phyloP scores from a whole-genome alignment of 2,113 vertebrate genomes.

The Sterna hirundo region DNA sequence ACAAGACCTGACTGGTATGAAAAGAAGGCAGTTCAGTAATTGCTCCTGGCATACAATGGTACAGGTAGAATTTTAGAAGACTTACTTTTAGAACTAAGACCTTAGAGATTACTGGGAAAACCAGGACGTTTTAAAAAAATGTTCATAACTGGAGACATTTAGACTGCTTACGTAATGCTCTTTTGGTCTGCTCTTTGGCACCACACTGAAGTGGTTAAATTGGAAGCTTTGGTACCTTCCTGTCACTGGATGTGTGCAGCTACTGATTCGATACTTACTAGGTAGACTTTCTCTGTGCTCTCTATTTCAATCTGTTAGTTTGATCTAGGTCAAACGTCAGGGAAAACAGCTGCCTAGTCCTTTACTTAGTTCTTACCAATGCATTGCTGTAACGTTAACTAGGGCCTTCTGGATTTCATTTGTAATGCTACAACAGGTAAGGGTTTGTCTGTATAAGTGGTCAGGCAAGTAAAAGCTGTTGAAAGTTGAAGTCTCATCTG shows the following conservation, averaged over 20 bases:
- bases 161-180: background rate
- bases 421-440: background rate
- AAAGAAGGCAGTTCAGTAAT: background rate
- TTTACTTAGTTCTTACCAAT: background rate
- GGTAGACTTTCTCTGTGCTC: background rate
- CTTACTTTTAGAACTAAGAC: background rate
- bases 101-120: background rate
- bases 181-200: background rate
- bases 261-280: background rate
- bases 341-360: background rate
- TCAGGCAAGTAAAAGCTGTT: background rate
- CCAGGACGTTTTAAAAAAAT: rapidly evolving
- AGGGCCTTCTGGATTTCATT: background rate
- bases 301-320: background rate
- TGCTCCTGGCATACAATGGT: background rate
- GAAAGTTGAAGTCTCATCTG: background rate
- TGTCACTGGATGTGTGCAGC: background rate
- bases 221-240: background rate
- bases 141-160: background rate
- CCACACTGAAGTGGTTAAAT: background rate
- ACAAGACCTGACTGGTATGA: background rate
- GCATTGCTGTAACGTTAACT: background rate
- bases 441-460: background rate
- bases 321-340: background rate
- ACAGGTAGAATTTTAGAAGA: background rate